Evolutionary conservation across 2,888 invertebrate species (phyloP), one percentile per base, ranked within the genome.

Genomic region (Balanococcus diminutus): DNA sequence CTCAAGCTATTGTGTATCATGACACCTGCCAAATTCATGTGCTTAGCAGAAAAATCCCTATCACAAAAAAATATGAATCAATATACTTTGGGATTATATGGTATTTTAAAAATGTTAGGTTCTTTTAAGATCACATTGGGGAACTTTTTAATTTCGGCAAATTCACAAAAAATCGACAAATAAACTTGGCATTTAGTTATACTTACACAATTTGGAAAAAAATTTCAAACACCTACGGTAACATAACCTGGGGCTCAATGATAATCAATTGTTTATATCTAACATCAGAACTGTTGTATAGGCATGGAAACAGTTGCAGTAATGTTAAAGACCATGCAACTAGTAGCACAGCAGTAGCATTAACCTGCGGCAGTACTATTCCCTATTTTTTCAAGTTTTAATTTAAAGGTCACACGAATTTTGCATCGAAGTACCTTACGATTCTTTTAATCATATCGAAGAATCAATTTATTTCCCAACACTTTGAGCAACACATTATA

Each of bases 331-430:
- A 42, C 42, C 42, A 42, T 14, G 42, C 42, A 42, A 42, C 42
- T 42, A 42, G 14, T 42, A 14, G 8, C 56, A 56, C 19, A 25
- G 14, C 67, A 28, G 67, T 67, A 67, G 28, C 28, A 67, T 14
- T 67, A 67, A 28, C 67, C 67, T 28, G 16, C 25, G 67, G 67
- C 67, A 28, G 22, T 56, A 56, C 56, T 56, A 56, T 56, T 56
- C 56, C 67, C 28, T 79, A 36, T 79, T 79, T 72, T n/a, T 79
- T 79, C 75, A 79, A 79, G 75, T 36, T 32, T 36, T 36, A n/a
- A 79, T 36, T 79, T 79, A 79, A 79, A 79, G 75, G 75, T 79
- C 75, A 79, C 75, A 79, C 75, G 75, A 79, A 79, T 79, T 79
- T 79, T 14, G 32, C 36, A 36, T 28, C 75, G n/a, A 79, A 28